These are phyloP conservation scores for Sipha maydis DNA, from an alignment of 2,888 invertebrate genomes.

Conservation along the genomic window DNA sequence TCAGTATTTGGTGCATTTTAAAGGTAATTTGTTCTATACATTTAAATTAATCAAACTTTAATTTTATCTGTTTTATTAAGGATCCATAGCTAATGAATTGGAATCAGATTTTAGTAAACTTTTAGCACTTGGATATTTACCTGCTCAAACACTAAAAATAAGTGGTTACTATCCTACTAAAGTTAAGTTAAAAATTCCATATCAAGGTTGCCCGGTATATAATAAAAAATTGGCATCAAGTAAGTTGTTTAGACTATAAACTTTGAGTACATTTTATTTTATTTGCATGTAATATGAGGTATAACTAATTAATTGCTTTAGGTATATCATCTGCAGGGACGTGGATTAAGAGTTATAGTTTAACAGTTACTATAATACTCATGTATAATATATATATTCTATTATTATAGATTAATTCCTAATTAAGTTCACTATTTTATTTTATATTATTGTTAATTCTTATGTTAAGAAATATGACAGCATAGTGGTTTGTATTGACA, in stretches of 20 bases:
- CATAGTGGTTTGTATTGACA: too few relatives aligned
- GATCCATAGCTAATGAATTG: constrained; percentile 80
- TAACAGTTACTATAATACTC: background rate
- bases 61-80: constrained; percentile 67
- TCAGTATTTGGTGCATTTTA: constrained; percentile 87
- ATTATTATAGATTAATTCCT: constrained; percentile 11
- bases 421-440: constrained; percentile 37
- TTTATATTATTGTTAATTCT: background rate
- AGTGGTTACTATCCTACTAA: constrained; percentile 76
- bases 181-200: constrained; percentile 77
- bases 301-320: background rate
- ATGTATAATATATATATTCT: background rate
- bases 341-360: background rate
- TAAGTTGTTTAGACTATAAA: background rate
- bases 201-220: constrained; percentile 76
- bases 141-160: constrained; percentile 79
- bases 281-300: background rate
- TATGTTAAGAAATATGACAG: too few relatives aligned
- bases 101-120: constrained; percentile 84
- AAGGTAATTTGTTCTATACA: constrained; percentile 69
- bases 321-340: constrained; percentile 45
- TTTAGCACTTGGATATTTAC: constrained; percentile 78
- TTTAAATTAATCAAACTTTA: background rate
- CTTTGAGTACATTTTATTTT: background rate
- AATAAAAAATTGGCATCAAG: constrained; percentile 54